Evolutionary conservation across 1,140 invertebrate species (phyloP).

Genomic region (Charaxes varanes): DNA sequence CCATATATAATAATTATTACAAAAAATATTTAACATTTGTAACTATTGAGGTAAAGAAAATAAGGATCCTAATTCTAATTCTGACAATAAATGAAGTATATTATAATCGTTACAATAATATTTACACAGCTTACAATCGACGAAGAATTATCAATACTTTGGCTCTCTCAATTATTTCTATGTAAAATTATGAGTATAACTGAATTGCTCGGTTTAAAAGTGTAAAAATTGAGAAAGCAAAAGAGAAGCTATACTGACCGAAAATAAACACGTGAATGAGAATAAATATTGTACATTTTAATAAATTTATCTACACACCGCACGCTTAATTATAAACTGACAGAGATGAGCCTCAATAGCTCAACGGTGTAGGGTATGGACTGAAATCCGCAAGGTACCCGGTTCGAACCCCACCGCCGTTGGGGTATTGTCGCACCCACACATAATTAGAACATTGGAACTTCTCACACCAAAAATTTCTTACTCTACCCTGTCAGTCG

Average conservation of each 20-base stretch:
- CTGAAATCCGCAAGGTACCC: no score
- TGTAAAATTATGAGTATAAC: constrained; percentile 67
- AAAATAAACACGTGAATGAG: constrained; percentile 17
- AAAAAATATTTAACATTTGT: constrained; percentile 42
- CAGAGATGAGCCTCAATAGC: no score
- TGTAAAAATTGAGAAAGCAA: constrained; percentile 39
- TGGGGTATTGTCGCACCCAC: no score
- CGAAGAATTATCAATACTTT: constrained; percentile 58
- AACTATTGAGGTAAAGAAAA: constrained; percentile 57
- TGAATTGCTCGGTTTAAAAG: constrained; percentile 28
- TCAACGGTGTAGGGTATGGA: no score
- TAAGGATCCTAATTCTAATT: constrained; percentile 39
- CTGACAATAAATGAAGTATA: constrained; percentile 55
- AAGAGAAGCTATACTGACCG: constrained; percentile 43
- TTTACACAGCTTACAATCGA: constrained; percentile 56
- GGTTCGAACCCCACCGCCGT: no score
- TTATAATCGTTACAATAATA: constrained; percentile 54
- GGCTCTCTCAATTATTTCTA: constrained; percentile 53
- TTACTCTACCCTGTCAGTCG: no score
- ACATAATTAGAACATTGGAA: no score
- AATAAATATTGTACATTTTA: constrained; percentile 43
- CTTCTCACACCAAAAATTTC: no score
- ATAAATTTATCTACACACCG: constrained; percentile 50
- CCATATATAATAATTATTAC: constrained; percentile 18
- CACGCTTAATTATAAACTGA: no score